Evolutionary conservation across 2,797 vertebrate genomes (phyloP), one percentile per base, ranked within the genome.

Genomic region (Poecilia velifera): DNA sequence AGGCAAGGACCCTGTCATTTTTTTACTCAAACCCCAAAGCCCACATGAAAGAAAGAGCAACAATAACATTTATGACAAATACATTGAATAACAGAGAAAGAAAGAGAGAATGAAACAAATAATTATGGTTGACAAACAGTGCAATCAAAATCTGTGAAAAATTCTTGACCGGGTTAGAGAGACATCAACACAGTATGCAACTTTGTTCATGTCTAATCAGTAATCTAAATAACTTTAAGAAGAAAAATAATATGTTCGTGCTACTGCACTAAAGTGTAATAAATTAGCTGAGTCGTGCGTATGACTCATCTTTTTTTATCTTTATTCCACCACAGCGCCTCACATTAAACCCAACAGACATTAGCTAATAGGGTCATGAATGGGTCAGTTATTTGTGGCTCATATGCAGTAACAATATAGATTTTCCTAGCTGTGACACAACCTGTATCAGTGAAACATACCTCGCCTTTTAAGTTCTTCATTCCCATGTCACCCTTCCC

Each of bases 401-500:
- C 1, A 10, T 72, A 43, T 47, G 47, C 59, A 73, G 57, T 51
- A 62, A 31, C 12, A 47, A 62, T 47, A 72, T 78, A 34, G 79
- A 82, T 78, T 70, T 74, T 78, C 31, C 59, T 46, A 39, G 81
- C 66, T 22, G 55, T n/a, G 70, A 86, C 66, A 2, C 34, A 4
- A 76, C 80, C 86, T 51, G 79, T 57, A 12, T 14, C 34, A 49
- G 79, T 81, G 74, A 73, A 85, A 91, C 94, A 72, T 95, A 96
- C 96, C 96, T 96, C 95, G 83, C 96, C 96, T 87, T 96, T 96
- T 91, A 96, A 89, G 92, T 96, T 96, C 92, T 95, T 96, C 96
- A 96, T 95, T 68, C 95, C 94, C 92, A 96, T 92, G 39, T 95
- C 98, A 22, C 96, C 97, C 90, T 98, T 98, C 92, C 98, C 97